phyloP scores from a whole-genome alignment of 2,888 invertebrate species.

The Agrochola lota region DNA sequence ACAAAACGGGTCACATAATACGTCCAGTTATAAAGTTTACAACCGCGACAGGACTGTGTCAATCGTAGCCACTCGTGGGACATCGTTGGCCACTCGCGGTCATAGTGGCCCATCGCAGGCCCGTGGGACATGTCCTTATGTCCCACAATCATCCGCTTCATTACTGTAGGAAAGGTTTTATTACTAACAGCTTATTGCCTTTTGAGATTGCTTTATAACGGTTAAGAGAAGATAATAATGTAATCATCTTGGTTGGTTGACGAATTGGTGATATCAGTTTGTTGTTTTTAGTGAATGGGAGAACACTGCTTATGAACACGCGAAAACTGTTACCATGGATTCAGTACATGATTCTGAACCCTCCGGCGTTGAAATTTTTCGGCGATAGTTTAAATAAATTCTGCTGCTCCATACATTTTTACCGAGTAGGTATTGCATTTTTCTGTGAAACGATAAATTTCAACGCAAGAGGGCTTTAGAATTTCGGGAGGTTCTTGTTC shows the following conservation, averaged over 20 bases:
- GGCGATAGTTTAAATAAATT: no score
- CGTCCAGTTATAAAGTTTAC: slow-evolving; percentile 62
- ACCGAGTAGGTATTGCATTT: no score
- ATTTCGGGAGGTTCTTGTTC: no score
- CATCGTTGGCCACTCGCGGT: slow-evolving; percentile 14
- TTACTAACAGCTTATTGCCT: slow-evolving; percentile 31
- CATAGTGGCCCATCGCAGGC: not conserved
- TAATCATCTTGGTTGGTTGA: not conserved
- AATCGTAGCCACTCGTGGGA: slow-evolving; percentile 14
- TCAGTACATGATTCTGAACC: no score
- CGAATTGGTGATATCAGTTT: not conserved
- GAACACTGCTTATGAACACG: no score
- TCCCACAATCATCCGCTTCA: slow-evolving; percentile 26
- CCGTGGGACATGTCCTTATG: slow-evolving; percentile 33
- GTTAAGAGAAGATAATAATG: slow-evolving; percentile 9
- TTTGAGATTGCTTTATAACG: slow-evolving; percentile 20
- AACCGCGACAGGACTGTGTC: slow-evolving; percentile 48
- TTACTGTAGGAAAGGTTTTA: slow-evolving; percentile 46
- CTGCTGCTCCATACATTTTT: no score
- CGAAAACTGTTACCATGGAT: no score
- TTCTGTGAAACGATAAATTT: no score
- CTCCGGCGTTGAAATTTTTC: no score
- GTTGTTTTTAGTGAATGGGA: not conserved
- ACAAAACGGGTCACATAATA: slow-evolving; percentile 26
- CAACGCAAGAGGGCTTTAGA: no score